phyloP scores from a whole-genome alignment of 2,888 invertebrate genomes.

The Sialis fuliginosa region DNA sequence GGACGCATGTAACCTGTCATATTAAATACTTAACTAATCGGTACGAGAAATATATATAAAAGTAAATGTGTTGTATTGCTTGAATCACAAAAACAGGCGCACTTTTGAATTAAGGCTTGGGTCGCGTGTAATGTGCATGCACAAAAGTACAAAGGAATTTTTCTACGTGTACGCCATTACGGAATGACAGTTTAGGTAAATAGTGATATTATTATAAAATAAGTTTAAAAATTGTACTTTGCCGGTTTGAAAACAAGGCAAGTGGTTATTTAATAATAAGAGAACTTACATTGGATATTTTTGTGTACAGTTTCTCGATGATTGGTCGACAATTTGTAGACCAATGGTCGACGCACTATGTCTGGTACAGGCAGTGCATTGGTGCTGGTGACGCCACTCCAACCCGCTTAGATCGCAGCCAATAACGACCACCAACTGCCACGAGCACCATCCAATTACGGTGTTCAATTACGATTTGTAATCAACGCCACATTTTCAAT shows the following conservation, averaged over 20 bases:
- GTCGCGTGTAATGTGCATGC: too few species aligned
- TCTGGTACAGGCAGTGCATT: conserved; percentile 50
- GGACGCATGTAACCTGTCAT: too few species aligned
- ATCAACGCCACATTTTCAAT: too few species aligned
- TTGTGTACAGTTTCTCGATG: conserved; percentile 64
- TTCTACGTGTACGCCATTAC: too few species aligned
- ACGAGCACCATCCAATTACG: conserved; percentile 5
- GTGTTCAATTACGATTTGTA: background rate
- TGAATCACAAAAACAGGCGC: too few species aligned
- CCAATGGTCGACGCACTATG: conserved; percentile 62
- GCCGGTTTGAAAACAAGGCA: conserved; percentile 20
- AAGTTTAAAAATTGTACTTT: conserved; percentile 15
- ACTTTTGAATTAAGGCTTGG: too few species aligned
- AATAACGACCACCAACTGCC: conserved; percentile 4
- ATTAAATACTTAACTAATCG: too few species aligned
- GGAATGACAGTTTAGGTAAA: too few species aligned
- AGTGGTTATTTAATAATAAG: conserved; percentile 40
- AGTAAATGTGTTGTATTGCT: too few species aligned
- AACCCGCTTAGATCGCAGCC: background rate
- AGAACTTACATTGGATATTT: conserved; percentile 59
- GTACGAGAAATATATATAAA: too few species aligned
- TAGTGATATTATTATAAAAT: too few species aligned
- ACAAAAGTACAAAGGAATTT: too few species aligned
- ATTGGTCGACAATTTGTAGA: conserved; percentile 77
- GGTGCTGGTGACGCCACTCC: conserved; percentile 57